Percentiles rank a stretch among this genome's conserved stretches.
These are phyloP conservation scores for Listrodromus nycthemerus DNA, from an alignment of 2,888 invertebrate species.

Conservation along the genomic window DNA sequence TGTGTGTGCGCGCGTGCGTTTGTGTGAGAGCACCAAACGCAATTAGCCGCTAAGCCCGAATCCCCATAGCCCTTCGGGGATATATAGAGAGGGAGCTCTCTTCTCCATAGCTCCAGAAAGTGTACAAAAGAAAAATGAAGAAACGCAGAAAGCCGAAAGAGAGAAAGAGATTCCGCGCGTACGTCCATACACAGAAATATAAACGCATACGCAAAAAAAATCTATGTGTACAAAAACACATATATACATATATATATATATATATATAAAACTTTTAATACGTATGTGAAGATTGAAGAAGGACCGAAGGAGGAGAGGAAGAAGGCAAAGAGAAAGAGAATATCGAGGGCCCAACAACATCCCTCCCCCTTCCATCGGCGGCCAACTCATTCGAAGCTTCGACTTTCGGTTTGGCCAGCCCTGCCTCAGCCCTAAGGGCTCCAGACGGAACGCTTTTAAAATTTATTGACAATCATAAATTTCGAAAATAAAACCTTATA, in stretches of 20 bases:
- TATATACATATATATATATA: conserved; percentile 12
- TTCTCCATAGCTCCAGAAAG: conserved; percentile 55
- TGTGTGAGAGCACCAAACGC: conserved; percentile 80
- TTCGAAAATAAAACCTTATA: conserved; percentile 85
- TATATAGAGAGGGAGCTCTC: conserved; percentile 66
- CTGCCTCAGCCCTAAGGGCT: conserved; percentile 84
- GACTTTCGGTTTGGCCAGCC: conserved; percentile 82
- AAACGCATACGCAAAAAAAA: conserved; percentile 34
- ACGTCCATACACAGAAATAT: conserved; percentile 60
- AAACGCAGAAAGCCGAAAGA: conserved; percentile 67
- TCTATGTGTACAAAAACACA: not conserved
- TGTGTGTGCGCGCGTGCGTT: conserved; percentile 8
- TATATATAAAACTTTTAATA: conserved; percentile 51
- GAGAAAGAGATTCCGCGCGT: conserved; percentile 63
- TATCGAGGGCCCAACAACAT: conserved; percentile 68
- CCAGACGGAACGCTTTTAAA: conserved; percentile 85
- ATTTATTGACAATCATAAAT: conserved; percentile 85
- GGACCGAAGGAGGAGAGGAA: conserved; percentile 42
- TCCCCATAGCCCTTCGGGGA: conserved; percentile 78
- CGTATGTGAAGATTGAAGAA: conserved; percentile 58
- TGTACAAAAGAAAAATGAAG: conserved; percentile 55
- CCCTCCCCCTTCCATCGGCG: conserved; percentile 66
- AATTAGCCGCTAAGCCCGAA: conserved; percentile 82
- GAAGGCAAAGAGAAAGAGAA: conserved; percentile 65
- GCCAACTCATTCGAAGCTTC: conserved; percentile 67